Base-by-base conservation (phyloP, 2,797 vertebrate species). In the Pangasius macronema region DNA sequence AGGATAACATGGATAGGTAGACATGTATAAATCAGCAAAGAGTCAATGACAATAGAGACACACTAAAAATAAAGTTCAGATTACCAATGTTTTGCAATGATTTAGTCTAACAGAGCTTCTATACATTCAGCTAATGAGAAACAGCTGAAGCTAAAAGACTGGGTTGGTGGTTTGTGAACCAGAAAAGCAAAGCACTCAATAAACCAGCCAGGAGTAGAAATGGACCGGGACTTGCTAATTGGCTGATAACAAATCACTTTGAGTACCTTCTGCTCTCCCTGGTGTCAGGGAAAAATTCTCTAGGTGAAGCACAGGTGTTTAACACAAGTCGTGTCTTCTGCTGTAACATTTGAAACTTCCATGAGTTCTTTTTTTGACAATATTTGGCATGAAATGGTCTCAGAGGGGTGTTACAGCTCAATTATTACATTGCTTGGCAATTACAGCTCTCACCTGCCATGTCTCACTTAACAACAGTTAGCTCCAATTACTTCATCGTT, bases 401-500 rank as follows among this genome's bases (percentile, higher is more conserved):
- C 82, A 14, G 82, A 86, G 84, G 86, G 20, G 77, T 88, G 87
- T 87, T 87, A 70, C 86, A 83, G 81, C 87, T 87, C 76, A 79
- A 39, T 82, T 89, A 88, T 83, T 84, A 84, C 67, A 87, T 83
- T 82, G 81, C 87, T 89, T 81, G 82, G 77, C 88, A 90, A 90
- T 90, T 91, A 89, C 33, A 89, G 76, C 68, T 83, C 82, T 90
- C 88, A 91, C 89, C 88, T 91, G 89, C 88, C 73, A 63, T 80
- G 82, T 84, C 61, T 86, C 87, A 79, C 73, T 83, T 82, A 91
- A 87, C 75, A 86, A 77, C 86, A 85, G 82, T 88, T 86, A 46
- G 84, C 63, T 86, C 82, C 85, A 90, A 86, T 87, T 89, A 87
- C 61, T 70, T 82, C 76, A 83, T 89, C 65, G 85, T 83, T 86